Percentiles rank a stretch among this genome's conserved stretches.
Conservation (phyloP, 2,888 invertebrate genomes). For the Arenicola marina region DNA sequence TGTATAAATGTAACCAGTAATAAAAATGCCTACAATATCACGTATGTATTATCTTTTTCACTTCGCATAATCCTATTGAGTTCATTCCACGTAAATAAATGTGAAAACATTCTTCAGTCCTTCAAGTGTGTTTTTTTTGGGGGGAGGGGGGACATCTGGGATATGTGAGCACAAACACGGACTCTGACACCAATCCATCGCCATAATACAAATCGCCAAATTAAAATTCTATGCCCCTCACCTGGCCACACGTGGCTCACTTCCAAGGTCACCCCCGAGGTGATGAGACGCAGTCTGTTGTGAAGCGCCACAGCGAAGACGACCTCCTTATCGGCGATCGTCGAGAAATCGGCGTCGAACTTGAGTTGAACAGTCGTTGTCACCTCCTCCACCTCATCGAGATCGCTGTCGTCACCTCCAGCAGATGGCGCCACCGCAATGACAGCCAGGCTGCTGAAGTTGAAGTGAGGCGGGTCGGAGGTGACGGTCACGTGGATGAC, state of each 20-base stretch:
- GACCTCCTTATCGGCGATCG: neutral
- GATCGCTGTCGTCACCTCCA: neutral
- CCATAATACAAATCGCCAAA: neutral
- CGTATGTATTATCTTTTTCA: no score
- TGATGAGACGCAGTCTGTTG: neutral
- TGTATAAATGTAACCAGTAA: no score
- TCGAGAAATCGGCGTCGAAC: neutral
- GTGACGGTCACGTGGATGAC: neutral
- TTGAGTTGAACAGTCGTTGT: neutral
- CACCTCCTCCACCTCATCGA: neutral
- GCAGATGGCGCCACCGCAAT: neutral
- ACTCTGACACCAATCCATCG: neutral
- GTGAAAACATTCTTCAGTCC: no score
- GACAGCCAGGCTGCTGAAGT: neutral
- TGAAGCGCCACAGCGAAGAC: neutral
- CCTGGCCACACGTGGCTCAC: neutral
- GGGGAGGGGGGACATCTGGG: no score
- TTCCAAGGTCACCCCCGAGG: neutral
- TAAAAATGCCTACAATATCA: no score
- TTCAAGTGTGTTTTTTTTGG: no score
- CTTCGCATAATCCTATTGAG: no score
- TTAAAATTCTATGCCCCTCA: neutral
- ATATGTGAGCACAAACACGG: neutral
- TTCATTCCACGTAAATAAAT: no score
- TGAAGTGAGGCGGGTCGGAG: neutral